These are phyloP conservation scores for Spisula subtruncata DNA, from an alignment of 2,888 invertebrate genomes.

Conservation along the genomic window DNA sequence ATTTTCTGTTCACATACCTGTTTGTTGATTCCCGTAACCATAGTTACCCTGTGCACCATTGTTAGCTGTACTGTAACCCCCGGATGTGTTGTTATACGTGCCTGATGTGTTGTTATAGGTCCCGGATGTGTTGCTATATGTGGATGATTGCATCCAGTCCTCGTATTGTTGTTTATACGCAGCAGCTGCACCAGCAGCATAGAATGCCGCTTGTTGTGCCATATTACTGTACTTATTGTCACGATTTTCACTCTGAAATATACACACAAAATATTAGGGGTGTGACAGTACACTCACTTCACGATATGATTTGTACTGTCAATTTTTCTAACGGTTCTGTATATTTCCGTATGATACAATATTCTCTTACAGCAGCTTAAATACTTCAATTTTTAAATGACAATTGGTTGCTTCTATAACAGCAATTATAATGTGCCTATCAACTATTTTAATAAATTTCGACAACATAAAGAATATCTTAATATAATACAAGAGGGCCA, in stretches of 20 bases:
- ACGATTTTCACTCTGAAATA: constrained; percentile 35
- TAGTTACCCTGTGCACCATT: constrained; percentile 41
- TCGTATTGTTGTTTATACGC: constrained; percentile 69
- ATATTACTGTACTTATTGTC: constrained; percentile 44
- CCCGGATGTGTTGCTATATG: constrained; percentile 31
- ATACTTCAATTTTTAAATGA: too few relatives aligned
- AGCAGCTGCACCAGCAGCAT: constrained; percentile 68
- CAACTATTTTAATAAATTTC: too few relatives aligned
- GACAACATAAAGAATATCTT: too few relatives aligned
- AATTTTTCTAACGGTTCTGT: too few relatives aligned
- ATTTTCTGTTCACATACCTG: neutral
- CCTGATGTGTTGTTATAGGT: too few relatives aligned
- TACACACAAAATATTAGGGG: neutral
- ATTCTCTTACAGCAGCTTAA: too few relatives aligned
- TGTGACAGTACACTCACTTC: too few relatives aligned
- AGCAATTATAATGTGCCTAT: too few relatives aligned
- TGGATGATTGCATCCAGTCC: constrained; percentile 59
- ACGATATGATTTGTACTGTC: too few relatives aligned
- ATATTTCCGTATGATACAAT: too few relatives aligned
- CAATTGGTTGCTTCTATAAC: too few relatives aligned
- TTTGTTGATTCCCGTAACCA: constrained; percentile 33
- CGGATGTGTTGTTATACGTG: constrained; percentile 36
- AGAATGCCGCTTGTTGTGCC: constrained; percentile 69
- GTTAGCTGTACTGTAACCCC: constrained; percentile 45
- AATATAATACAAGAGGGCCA: too few relatives aligned